Evolutionary conservation across 2,797 vertebrate species (phyloP).

Genomic region (Discoglossus pictus): DNA sequence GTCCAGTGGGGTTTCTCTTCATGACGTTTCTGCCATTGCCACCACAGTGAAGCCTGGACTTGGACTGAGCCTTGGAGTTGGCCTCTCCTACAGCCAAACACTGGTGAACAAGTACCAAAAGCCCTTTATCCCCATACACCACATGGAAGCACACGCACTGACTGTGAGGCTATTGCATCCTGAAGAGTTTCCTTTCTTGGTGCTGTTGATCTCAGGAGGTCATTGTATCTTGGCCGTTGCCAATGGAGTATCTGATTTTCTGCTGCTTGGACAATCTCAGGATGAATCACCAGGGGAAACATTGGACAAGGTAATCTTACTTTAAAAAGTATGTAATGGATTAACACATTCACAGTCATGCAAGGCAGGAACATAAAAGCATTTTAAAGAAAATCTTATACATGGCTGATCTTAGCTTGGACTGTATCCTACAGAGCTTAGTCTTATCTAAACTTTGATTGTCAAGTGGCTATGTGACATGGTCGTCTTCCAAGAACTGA

Average conservation of each 20-base stretch:
- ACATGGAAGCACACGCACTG: conserved; percentile 97
- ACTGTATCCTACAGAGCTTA: no score
- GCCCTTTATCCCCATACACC: conserved; percentile 93
- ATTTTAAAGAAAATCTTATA: no score
- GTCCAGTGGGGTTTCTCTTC: conserved; percentile 68
- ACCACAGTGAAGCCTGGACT: conserved; percentile 92
- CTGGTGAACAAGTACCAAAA: conserved; percentile 77
- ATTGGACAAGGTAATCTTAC: conserved; percentile 84
- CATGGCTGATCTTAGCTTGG: no score
- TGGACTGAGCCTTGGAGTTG: conserved; percentile 82
- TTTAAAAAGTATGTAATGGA: background rate
- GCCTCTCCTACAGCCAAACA: conserved; percentile 79
- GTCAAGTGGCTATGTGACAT: no score
- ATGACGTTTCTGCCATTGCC: conserved; percentile 82
- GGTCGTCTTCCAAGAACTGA: no score
- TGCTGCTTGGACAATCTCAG: conserved; percentile 83
- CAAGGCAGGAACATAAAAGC: no score
- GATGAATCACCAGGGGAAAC: conserved; percentile 90
- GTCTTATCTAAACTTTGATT: no score
- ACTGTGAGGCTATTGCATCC: conserved; percentile 81
- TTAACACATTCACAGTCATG: no score
- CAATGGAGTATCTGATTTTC: conserved; percentile 84
- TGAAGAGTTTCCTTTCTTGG: conserved; percentile 89
- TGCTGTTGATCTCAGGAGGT: conserved; percentile 90
- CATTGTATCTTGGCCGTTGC: conserved; percentile 89